These are phyloP conservation scores for Notodonta dromedarius DNA, from an alignment of 2,888 invertebrate species.

Conservation along the genomic window DNA sequence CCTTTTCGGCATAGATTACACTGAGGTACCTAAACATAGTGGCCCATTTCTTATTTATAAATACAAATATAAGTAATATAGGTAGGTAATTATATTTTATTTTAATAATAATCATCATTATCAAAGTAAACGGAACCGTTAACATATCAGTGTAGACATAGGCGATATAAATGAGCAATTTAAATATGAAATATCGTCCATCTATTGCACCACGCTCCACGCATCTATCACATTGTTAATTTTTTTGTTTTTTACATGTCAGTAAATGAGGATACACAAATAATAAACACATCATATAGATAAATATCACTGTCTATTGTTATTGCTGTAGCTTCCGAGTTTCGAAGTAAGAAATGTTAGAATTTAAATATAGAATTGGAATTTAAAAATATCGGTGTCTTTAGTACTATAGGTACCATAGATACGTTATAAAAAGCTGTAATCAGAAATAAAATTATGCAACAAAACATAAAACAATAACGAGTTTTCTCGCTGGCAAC, in stretches of 20 bases:
- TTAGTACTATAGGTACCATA: constrained; percentile 17
- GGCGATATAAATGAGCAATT: constrained; percentile 1
- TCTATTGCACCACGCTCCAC: not conserved
- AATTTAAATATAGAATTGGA: not conserved
- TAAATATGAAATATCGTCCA: not conserved
- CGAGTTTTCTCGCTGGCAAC: constrained; percentile 49
- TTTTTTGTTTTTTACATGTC: not conserved
- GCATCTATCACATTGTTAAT: not conserved
- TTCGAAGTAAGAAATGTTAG: not conserved
- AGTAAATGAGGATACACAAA: not conserved
- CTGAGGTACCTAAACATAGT: too few relatives aligned
- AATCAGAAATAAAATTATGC: constrained; percentile 53
- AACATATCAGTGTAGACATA: constrained; percentile 22
- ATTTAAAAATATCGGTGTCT: constrained; percentile 28
- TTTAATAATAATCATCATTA: not conserved
- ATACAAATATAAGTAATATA: too few relatives aligned
- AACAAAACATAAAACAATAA: constrained; percentile 47
- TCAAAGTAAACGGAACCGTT: constrained; percentile 47
- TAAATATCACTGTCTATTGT: not conserved
- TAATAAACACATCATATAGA: not conserved
- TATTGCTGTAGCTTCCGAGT: not conserved
- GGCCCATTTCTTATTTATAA: too few relatives aligned
- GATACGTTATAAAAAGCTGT: constrained; percentile 36
- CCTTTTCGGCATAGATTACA: too few relatives aligned
- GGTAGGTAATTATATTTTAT: too few relatives aligned